Base-by-base conservation (phyloP, 2,113 vertebrate genomes). In the Vimba vimba region DNA sequence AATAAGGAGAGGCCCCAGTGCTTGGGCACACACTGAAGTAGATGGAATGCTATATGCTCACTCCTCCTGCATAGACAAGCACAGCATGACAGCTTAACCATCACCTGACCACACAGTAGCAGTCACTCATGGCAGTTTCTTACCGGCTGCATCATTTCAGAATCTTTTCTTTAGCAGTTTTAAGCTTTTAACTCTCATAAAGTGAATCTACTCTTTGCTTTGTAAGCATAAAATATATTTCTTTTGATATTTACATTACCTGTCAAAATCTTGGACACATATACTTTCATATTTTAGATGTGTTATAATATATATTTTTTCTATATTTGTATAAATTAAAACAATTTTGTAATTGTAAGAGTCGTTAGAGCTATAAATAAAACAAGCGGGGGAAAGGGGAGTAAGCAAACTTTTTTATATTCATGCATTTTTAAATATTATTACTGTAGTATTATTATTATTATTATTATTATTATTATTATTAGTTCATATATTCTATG, bases 1-100 rank as follows among this genome's bases (percentile, higher is more conserved):
- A 94, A 92, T 92, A 88, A 76, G 90, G 69, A 60, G 86, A 92
- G 91, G 92, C 92, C 91, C 91, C 89, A 68, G 86, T 87, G 87
- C 87, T 89, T 64, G 85, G 86, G 71, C 79, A 90, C 86, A 86
- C 71, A 60, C 84, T 78, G 62, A 69, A 87, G 86, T 60, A 85
- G 64, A 71, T 87, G 36, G 79, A 86, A 82, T 43, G 74, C 79
- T 59, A 23, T 81, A 79, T 83, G 79, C 79, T 86, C 59, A 66
- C 86, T 39, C 57, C n/a, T 83, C 27, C 43, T 79, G 79, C 52
- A 59, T 60, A 30, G 85, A 71, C 57, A 57, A 80, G 57, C 75
- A 81, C 68, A 86, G 82, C 88, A 50, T 68, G 66, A 43, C 79
- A 60, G 10, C 55, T 90, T 89, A 89, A 90, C 86, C 75, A 86